phyloP scores from a whole-genome alignment of 2,888 invertebrate genomes.

The Apeira syringaria region DNA sequence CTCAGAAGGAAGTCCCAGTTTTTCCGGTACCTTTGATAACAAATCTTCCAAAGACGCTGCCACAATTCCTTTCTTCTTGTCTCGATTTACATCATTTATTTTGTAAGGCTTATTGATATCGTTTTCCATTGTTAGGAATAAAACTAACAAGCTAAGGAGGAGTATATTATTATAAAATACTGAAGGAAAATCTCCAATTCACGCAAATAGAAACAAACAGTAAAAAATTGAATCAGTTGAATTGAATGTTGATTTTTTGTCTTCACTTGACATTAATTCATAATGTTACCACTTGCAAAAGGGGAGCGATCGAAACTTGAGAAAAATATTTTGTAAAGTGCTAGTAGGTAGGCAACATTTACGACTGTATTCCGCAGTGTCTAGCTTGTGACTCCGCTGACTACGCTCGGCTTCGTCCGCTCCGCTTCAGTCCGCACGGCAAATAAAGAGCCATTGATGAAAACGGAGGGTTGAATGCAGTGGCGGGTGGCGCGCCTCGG shows the following conservation, averaged over 20 bases:
- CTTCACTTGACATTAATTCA: conserved; percentile 22
- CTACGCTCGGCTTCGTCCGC: background rate
- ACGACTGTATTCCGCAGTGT: conserved; percentile 51
- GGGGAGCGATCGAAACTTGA: too few relatives aligned
- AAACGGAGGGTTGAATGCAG: too few relatives aligned
- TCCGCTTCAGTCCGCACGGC: too few relatives aligned
- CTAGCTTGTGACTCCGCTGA: conserved; percentile 49
- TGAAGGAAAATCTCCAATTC: conserved; percentile 4
- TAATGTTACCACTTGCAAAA: conserved; percentile 35
- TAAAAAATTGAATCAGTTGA: too few relatives aligned
- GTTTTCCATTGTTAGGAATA: conserved; percentile 76
- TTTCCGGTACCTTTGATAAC: conserved; percentile 89
- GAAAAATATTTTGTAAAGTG: too few relatives aligned
- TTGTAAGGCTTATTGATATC: conserved; percentile 88
- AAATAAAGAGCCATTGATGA: too few relatives aligned
- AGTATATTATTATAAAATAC: too few relatives aligned
- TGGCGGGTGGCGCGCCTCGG: too few relatives aligned
- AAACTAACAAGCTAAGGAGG: background rate
- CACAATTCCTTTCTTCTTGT: conserved; percentile 92
- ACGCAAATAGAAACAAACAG: too few relatives aligned
- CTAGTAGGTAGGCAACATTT: too few relatives aligned
- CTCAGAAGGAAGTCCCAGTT: conserved; percentile 85
- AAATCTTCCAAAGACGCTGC: conserved; percentile 91
- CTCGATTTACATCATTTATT: conserved; percentile 91
- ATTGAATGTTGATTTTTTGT: too few relatives aligned